Conservation (phyloP, 2,888 invertebrate species). For the Onchidella celtica region DNA sequence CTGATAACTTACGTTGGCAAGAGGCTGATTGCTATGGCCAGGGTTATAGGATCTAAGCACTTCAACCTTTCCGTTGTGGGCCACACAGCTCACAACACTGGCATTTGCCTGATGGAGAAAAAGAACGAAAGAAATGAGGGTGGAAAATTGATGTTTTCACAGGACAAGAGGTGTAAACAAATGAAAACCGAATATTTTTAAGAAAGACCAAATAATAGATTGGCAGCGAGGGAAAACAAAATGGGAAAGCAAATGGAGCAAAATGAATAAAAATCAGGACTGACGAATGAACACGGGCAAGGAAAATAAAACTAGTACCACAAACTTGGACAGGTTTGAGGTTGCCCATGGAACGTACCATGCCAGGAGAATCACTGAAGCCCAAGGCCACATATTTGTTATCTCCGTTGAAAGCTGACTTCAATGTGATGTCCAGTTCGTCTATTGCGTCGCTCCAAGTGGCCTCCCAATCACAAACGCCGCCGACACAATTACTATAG, state of each 20-base stretch:
- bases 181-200: too few species aligned
- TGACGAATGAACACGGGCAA: too few species aligned
- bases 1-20: conserved; percentile 29
- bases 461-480: conserved; percentile 23
- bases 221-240: too few species aligned
- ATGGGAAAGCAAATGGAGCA: too few species aligned
- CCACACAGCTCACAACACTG: conserved; percentile 11
- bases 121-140: not conserved
- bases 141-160: too few species aligned
- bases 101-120: conserved; percentile 18
- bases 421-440: conserved; percentile 14
- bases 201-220: not conserved
- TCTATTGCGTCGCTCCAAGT: conserved; percentile 30
- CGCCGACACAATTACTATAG: conserved; percentile 25
- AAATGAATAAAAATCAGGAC: too few species aligned
- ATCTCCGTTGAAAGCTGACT: not conserved
- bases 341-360: too few species aligned
- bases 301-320: not conserved
- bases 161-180: too few species aligned
- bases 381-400: conserved; percentile 36
- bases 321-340: not conserved
- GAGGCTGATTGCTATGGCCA: not conserved
- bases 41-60: not conserved
- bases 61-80: not conserved
- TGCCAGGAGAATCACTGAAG: not conserved